Conservation (phyloP, 2,888 invertebrate species). For the Oscheius sp. region DNA sequence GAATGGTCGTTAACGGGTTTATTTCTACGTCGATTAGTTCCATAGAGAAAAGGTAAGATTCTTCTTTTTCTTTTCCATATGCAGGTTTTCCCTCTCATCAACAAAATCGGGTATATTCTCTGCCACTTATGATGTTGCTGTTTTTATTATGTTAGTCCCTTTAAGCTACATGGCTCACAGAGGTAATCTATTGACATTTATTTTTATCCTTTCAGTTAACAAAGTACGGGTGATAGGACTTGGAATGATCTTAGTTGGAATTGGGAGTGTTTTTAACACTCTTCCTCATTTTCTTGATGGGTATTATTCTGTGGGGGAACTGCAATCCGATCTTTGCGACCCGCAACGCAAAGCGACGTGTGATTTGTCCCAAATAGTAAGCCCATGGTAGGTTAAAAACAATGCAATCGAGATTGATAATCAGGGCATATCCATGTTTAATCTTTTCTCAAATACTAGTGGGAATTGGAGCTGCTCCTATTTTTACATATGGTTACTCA, state of each 20-base stretch:
- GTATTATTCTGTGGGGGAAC: conserved; percentile 37
- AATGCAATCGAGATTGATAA: not conserved
- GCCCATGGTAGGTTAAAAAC: conserved; percentile 7
- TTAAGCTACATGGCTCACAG: conserved; percentile 43
- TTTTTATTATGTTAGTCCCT: conserved; percentile 51
- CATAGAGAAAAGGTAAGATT: conserved; percentile 50
- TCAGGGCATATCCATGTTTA: conserved; percentile 41
- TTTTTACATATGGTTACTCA: conserved; percentile 58
- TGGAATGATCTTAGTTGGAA: conserved; percentile 53
- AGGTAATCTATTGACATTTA: conserved; percentile 32
- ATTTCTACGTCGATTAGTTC: conserved; percentile 54
- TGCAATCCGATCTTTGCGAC: conserved; percentile 30
- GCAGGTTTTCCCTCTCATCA: conserved; percentile 51
- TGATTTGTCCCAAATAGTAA: conserved; percentile 9
- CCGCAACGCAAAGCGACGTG: not conserved
- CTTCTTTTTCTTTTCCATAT: not conserved
- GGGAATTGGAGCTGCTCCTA: conserved; percentile 53
- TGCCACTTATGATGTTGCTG: conserved; percentile 54
- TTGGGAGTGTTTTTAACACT: conserved; percentile 46
- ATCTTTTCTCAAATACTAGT: conserved; percentile 51
- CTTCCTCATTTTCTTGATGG: conserved; percentile 53
- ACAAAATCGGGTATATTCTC: conserved; percentile 53
- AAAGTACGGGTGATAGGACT: conserved; percentile 49
- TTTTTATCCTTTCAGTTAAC: conserved; percentile 45
- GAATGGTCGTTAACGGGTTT: conserved; percentile 57